These are phyloP conservation scores for Dyspetes luteomarginatus DNA, from an alignment of 2,888 invertebrate species.

Conservation along the genomic window DNA sequence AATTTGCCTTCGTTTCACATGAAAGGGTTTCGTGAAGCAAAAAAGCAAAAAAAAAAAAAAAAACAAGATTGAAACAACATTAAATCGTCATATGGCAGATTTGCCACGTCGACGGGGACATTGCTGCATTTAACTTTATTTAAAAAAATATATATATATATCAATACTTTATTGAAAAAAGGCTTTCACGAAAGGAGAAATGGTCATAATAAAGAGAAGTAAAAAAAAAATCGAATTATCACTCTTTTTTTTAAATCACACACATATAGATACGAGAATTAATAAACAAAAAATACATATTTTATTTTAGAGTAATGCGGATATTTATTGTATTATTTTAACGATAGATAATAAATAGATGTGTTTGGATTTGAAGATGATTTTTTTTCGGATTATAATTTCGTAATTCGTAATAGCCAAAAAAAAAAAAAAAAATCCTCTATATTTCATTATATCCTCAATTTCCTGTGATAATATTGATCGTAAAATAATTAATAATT, in stretches of 20 bases:
- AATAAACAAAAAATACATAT: conserved; percentile 72
- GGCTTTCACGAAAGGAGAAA: conserved; percentile 67
- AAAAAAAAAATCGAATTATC: conserved; percentile 62
- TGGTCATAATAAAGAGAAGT: conserved; percentile 33
- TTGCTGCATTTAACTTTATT: conserved; percentile 76
- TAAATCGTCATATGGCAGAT: conserved; percentile 6
- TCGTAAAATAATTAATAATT: not conserved
- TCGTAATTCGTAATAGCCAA: conserved; percentile 9
- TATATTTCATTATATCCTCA: not conserved
- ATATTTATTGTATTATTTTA: conserved; percentile 81
- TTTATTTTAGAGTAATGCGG: conserved; percentile 78
- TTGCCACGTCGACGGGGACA: conserved; percentile 11
- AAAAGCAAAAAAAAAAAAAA: too few relatives aligned
- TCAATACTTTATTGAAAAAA: conserved; percentile 63
- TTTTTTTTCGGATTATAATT: conserved; percentile 31
- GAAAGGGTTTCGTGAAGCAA: conserved; percentile 27
- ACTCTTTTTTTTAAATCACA: conserved; percentile 53
- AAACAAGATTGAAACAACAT: not conserved
- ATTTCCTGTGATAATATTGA: not conserved
- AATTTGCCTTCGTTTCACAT: conserved; percentile 32
- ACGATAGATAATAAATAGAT: conserved; percentile 79
- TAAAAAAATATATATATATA: conserved; percentile 59
- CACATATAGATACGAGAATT: conserved; percentile 65
- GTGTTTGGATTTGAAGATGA: conserved; percentile 80
- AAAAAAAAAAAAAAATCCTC: too few relatives aligned